phyloP scores from a whole-genome alignment of 2,888 invertebrate species.

The Nemurella pictetii region DNA sequence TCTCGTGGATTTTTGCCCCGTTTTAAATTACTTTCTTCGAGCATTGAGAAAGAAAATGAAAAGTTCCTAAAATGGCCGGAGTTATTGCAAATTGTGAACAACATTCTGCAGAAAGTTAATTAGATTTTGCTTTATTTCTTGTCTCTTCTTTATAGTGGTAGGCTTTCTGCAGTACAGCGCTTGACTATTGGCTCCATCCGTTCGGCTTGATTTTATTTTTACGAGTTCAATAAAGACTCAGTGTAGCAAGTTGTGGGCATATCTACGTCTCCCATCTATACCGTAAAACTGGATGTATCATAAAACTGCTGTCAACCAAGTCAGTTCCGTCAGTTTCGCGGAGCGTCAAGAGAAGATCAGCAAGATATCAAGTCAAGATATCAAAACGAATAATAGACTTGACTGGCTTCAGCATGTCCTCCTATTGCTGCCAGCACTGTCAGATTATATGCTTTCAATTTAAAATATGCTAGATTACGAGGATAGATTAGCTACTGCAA shows the following conservation, averaged over 20 bases:
- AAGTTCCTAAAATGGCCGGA: neutral
- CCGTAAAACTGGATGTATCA: neutral
- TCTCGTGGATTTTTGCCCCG: neutral
- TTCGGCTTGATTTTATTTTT: neutral
- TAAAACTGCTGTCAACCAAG: neutral
- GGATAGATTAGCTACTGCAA: too few relatives aligned
- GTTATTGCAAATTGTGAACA: constrained; percentile 8
- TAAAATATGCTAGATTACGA: neutral
- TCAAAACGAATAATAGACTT: neutral
- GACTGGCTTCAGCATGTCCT: neutral
- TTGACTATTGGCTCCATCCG: neutral
- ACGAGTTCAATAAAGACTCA: neutral
- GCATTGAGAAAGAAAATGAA: neutral
- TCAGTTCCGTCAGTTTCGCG: neutral
- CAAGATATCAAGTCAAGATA: neutral
- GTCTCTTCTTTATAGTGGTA: neutral
- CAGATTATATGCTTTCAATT: neutral
- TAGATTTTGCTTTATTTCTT: neutral
- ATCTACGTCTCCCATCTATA: neutral
- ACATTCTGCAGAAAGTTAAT: constrained; percentile 7
- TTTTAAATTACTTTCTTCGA: constrained; percentile 16
- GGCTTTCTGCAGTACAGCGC: neutral
- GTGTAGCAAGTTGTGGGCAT: neutral
- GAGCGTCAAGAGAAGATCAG: neutral
- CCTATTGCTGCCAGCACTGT: neutral